Evolutionary conservation across 1,140 invertebrate species (phyloP), one percentile per base, ranked within the genome.

Genomic region (Schlechtendalia chinensis): DNA sequence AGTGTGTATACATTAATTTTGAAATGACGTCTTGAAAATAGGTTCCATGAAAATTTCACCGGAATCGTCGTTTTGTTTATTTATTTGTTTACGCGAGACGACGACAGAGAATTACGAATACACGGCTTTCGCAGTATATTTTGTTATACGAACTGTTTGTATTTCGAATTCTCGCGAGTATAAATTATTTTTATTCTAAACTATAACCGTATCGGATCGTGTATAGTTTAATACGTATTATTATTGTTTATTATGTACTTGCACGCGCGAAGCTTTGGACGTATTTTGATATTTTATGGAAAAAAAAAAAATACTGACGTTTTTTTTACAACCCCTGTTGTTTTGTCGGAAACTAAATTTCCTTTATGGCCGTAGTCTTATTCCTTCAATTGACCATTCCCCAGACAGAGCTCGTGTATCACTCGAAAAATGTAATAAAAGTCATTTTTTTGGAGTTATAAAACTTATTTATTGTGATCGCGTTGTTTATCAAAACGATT

Each of bases 131-230:
- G 10, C 19, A 39, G 32, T 39, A 29, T 8, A 39, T 8, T 4
- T 29, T n/a, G 19, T 3, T 39, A 5, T 0, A 39, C 19, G 19
- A 19, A 8, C n/a, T n/a, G 29, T 39, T 32, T 61, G 17, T 39
- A 39, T 39, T 12, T 11, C 19, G 22, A 67, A 14, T 47, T 47
- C 6, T 27, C 19, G 19, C 16, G 29, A 63, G 17, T 61, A 24
- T 59, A 27, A 61, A 29, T 61, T 61, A 61, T 61, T 63, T 29
- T 29, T 32, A n/a, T 63, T 63, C 1, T 63, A 63, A 65, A 65
- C 32, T 65, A 39, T 65, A 65, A n/a, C 4, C 29, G 4, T 39
- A 39, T 17, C 16, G 27, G 29, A 39, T 39, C 11, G 22, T 10
- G n/a, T 39, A 65, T 45, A 22, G 19, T 65, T 39, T 39, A 39